phyloP scores from a whole-genome alignment of 2,113 vertebrate species.

The Myiopsitta monachus region DNA sequence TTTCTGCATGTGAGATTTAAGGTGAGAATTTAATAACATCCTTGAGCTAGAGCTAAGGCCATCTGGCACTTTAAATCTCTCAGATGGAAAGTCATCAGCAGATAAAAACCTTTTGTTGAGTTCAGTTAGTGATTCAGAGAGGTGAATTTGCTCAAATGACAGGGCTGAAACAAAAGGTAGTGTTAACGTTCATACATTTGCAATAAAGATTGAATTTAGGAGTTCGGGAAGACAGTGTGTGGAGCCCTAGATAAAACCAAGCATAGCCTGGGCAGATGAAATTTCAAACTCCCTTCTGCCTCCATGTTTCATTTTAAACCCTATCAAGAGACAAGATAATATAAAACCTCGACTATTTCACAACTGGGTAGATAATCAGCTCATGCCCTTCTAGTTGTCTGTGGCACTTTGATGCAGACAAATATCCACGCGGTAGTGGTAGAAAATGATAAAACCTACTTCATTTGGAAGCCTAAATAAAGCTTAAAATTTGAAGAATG shows the following conservation, averaged over 20 bases:
- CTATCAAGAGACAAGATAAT: not conserved
- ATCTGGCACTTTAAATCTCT: slow-evolving; percentile 60
- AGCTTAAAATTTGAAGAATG: not conserved
- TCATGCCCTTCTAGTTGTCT: not conserved
- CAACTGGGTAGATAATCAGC: not conserved
- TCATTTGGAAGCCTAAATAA: not conserved
- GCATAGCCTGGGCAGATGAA: not conserved
- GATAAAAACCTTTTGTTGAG: slow-evolving; percentile 57
- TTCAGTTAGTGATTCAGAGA: slow-evolving; percentile 57
- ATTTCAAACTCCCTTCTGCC: not conserved
- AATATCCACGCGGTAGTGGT: not conserved
- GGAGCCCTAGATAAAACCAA: not conserved
- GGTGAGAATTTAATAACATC: slow-evolving; percentile 60
- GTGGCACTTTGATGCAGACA: not conserved
- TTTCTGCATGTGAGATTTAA: slow-evolving; percentile 60
- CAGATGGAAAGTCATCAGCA: slow-evolving; percentile 52
- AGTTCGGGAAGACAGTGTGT: not conserved
- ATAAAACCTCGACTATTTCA: not conserved
- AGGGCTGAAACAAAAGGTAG: not conserved
- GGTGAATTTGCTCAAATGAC: slow-evolving; percentile 45
- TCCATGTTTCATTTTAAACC: not conserved
- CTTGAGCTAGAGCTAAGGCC: slow-evolving; percentile 60
- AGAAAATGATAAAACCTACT: not conserved
- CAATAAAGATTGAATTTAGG: slow-evolving; percentile 23
- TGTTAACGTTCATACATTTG: slow-evolving; percentile 2